These are phyloP conservation scores for Mirounga angustirostris DNA, from an alignment of 2,113 vertebrate species.

Conservation along the genomic window DNA sequence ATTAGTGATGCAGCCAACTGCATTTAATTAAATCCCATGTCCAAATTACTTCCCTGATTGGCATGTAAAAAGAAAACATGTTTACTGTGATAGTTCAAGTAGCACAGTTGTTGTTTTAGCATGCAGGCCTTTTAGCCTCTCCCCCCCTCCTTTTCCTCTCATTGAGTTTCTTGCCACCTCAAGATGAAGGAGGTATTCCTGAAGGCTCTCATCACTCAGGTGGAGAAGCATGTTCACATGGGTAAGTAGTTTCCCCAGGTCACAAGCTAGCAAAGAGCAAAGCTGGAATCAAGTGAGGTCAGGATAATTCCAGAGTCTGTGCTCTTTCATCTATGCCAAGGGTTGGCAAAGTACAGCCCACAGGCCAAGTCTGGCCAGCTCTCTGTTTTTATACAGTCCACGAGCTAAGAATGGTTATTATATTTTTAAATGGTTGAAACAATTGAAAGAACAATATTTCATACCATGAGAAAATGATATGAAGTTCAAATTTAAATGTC, in stretches of 20 bases:
- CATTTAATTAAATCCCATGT: conserved; percentile 77
- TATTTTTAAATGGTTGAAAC: conserved; percentile 26
- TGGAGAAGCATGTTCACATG: neutral
- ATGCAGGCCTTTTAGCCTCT: neutral
- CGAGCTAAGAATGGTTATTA: conserved; percentile 1
- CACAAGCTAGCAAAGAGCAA: neutral
- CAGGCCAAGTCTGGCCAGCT: neutral
- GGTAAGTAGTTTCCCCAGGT: neutral
- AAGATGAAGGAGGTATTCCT: neutral
- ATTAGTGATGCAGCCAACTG: conserved; percentile 62
- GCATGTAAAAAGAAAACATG: conserved; percentile 76
- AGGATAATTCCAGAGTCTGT: neutral
- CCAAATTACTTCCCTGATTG: conserved; percentile 77
- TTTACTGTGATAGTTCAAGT: conserved; percentile 68
- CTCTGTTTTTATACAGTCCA: neutral
- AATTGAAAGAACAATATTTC: neutral
- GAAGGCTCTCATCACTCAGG: neutral
- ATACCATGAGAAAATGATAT: neutral
- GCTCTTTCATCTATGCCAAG: neutral
- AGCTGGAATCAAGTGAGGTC: neutral
- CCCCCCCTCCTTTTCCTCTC: neutral
- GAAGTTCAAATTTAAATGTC: conserved; percentile 35
- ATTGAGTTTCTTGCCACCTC: neutral
- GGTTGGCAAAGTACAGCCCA: neutral
- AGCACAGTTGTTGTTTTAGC: conserved; percentile 56